phyloP scores from a whole-genome alignment of 2,797 vertebrate genomes.

The Falco berigora region DNA sequence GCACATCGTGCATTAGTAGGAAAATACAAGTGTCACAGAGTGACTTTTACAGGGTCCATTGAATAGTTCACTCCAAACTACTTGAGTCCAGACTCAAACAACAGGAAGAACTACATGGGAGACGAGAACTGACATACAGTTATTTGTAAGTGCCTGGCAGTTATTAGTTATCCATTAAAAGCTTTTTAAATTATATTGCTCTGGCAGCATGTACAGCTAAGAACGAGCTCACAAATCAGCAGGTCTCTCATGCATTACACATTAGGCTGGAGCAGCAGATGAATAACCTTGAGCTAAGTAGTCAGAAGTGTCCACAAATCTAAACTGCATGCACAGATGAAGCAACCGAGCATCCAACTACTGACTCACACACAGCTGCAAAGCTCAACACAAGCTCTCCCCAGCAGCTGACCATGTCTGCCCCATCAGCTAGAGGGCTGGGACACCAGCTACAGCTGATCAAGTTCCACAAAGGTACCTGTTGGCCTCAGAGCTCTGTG shows the following conservation, averaged over 20 bases:
- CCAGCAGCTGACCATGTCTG: not conserved
- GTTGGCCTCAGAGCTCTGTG: accelerated
- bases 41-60: not conserved
- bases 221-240: not conserved
- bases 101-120: not conserved
- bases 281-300: not conserved
- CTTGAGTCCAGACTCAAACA: not conserved
- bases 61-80: not conserved
- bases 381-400: not conserved
- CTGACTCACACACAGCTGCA: not conserved
- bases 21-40: not conserved
- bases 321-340: not conserved
- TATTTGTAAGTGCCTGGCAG: not conserved
- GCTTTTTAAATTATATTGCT: not conserved
- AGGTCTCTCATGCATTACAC: not conserved
- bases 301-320: not conserved
- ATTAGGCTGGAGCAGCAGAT: not conserved
- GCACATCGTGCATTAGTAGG: not conserved
- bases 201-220: not conserved
- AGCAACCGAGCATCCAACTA: not conserved
- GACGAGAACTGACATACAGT: not conserved
- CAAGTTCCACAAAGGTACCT: not conserved
- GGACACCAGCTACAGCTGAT: not conserved
- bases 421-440: not conserved
- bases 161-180: not conserved